A percentile compares a stretch with the other conserved stretches of the same genome.
These are phyloP conservation scores for Novumbra hubbsi DNA, from an alignment of 2,797 vertebrate species.

Conservation along the genomic window DNA sequence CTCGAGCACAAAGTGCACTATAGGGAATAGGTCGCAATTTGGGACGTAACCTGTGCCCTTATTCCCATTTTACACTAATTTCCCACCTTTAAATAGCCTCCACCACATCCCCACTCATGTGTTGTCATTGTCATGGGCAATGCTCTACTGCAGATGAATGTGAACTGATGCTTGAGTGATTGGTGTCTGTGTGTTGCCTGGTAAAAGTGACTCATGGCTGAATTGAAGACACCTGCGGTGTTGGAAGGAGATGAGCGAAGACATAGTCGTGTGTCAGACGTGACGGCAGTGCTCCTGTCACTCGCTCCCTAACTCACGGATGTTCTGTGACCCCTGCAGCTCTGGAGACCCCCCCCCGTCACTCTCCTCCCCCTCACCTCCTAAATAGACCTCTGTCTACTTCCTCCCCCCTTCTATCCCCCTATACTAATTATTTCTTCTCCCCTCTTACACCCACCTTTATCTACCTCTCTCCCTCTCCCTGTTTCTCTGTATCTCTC, in stretches of 20 bases:
- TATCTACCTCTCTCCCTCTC: background rate
- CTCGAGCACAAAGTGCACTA: too few species aligned
- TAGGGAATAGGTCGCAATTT: too few species aligned
- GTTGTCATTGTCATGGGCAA: background rate
- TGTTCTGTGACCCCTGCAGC: constrained; percentile 79
- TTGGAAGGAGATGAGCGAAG: background rate
- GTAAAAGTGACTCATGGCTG: background rate
- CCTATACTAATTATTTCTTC: constrained; percentile 15
- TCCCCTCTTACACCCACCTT: background rate
- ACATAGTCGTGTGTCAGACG: background rate
- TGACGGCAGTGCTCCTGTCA: constrained; percentile 57
- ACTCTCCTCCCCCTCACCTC: constrained; percentile 66
- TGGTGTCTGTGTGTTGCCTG: background rate
- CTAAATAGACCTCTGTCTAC: constrained; percentile 29
- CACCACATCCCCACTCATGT: background rate
- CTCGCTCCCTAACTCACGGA: constrained; percentile 74
- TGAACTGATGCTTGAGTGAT: background rate
- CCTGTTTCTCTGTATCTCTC: constrained; percentile 24
- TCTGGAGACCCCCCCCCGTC: constrained; percentile 75
- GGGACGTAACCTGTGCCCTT: too few species aligned
- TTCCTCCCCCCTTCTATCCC: constrained; percentile 31
- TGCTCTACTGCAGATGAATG: background rate
- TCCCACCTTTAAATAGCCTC: background rate
- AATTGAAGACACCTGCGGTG: background rate
- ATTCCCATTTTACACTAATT: too few species aligned